phyloP scores from a whole-genome alignment of 2,113 vertebrate genomes.

The Gallinago jamesoni region DNA sequence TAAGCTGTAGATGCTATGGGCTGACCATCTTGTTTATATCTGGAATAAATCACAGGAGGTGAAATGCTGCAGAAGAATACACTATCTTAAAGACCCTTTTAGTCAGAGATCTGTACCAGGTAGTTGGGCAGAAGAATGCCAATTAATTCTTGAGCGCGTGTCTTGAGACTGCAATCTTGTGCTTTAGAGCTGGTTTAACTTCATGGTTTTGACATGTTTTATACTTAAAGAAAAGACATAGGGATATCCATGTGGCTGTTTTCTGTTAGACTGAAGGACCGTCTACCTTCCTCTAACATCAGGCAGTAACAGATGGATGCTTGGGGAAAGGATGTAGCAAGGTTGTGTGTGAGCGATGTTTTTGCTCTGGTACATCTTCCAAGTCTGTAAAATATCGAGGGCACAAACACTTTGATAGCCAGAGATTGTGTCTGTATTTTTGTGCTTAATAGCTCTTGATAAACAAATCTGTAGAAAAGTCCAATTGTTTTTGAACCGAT shows the following conservation, averaged over 20 bases:
- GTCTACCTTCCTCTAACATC: background rate
- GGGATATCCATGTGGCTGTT: background rate
- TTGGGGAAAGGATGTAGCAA: background rate
- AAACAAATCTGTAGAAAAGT: background rate
- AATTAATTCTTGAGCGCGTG: background rate
- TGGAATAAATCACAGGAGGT: background rate
- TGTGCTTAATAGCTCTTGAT: background rate
- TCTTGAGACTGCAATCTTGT: background rate
- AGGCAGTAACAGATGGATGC: background rate
- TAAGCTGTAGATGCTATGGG: background rate
- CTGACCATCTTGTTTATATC: background rate
- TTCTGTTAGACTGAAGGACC: background rate
- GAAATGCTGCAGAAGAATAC: background rate
- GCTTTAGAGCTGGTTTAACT: background rate
- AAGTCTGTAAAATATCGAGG: background rate
- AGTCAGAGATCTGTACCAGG: rapidly evolving
- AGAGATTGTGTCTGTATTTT: background rate
- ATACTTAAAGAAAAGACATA: background rate
- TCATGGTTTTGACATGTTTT: background rate
- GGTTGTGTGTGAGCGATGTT: background rate
- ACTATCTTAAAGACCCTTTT: background rate
- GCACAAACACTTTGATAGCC: background rate
- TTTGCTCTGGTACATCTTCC: background rate
- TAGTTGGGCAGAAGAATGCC: background rate
- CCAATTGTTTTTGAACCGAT: background rate